Conservation (phyloP, 2,888 invertebrate genomes). For the Cacoxenus indagator region DNA sequence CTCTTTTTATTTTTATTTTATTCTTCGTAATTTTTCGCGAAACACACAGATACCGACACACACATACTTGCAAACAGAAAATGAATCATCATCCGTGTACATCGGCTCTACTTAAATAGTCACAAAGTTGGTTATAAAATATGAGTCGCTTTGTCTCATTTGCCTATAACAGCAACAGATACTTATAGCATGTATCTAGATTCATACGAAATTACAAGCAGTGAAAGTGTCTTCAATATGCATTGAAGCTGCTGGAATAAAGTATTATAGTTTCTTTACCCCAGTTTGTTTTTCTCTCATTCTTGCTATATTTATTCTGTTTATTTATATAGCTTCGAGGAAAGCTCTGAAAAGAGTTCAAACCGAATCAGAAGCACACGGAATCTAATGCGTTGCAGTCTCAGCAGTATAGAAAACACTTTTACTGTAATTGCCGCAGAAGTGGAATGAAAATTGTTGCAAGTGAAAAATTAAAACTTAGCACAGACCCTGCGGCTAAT, state of each 20-base stretch:
- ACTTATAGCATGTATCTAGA: neutral
- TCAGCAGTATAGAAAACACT: no score
- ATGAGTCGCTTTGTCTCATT: conserved; percentile 2
- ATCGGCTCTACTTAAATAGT: neutral
- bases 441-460: conserved; percentile 21
- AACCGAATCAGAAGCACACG: no score
- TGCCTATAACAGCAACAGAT: neutral
- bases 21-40: neutral
- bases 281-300: neutral
- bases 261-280: neutral
- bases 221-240: conserved; percentile 28
- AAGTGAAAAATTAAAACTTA: conserved; percentile 47
- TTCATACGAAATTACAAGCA: conserved; percentile 2
- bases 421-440: neutral
- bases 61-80: no score
- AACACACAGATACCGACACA: no score
- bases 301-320: neutral
- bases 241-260: conserved; percentile 34
- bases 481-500: conserved; percentile 51
- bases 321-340: conserved; percentile 34
- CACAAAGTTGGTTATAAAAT: conserved; percentile 4
- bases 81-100: neutral
- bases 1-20: neutral
- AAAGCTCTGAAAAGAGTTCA: neutral
- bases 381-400: no score